Evolutionary conservation across 1,140 invertebrate genomes (phyloP).

Genomic region (Megalonaias nervosa): DNA sequence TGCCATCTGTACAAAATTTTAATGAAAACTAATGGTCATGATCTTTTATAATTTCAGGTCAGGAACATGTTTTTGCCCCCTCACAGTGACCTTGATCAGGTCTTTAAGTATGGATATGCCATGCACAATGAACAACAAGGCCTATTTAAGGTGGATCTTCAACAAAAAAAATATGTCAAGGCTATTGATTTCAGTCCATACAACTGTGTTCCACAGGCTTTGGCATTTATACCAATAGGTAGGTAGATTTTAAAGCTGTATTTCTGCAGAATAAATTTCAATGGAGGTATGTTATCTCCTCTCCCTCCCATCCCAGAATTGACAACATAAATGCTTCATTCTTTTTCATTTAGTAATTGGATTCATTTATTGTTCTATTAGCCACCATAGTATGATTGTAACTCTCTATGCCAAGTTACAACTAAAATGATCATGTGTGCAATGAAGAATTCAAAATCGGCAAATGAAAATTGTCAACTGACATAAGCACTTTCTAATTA

Average conservation of each 20-base stretch:
- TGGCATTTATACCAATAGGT: conserved; percentile 85
- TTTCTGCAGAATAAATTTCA: too few relatives aligned
- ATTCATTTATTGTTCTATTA: too few relatives aligned
- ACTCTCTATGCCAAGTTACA: too few relatives aligned
- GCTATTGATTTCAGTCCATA: conserved; percentile 83
- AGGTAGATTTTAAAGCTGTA: conserved; percentile 60
- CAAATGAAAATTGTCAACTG: too few relatives aligned
- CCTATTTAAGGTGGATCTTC: conserved; percentile 84
- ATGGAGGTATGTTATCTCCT: too few relatives aligned
- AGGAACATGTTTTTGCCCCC: conserved; percentile 81
- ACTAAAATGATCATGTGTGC: too few relatives aligned
- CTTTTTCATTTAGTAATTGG: too few relatives aligned
- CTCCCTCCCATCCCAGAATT: too few relatives aligned
- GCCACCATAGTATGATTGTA: too few relatives aligned
- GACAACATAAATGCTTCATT: too few relatives aligned
- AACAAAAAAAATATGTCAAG: conserved; percentile 83
- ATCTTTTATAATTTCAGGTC: conserved; percentile 60
- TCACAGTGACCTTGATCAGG: conserved; percentile 76
- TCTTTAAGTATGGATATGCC: conserved; percentile 84
- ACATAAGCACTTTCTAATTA: too few relatives aligned
- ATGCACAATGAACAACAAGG: conserved; percentile 81
- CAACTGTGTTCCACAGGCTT: conserved; percentile 82
- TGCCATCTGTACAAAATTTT: not conserved
- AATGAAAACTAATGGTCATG: not conserved
- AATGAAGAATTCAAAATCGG: too few relatives aligned